phyloP scores from a whole-genome alignment of 92 coral and sea anemone species.

The Epizoanthus stellaris region DNA sequence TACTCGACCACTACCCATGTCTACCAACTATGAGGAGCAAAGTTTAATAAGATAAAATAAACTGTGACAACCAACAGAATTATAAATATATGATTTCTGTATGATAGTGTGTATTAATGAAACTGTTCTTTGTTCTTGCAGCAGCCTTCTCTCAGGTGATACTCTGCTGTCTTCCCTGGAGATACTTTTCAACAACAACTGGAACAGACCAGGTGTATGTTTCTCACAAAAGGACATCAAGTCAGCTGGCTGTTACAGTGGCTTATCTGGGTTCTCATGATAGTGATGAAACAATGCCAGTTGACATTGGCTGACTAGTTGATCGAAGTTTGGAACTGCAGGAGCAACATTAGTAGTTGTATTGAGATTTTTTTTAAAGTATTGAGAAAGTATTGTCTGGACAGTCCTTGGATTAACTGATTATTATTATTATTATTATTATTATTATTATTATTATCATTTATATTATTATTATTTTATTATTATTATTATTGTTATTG shows the following conservation, averaged over 20 bases:
- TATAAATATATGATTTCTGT: conserved; percentile 11
- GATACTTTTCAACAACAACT: conserved; percentile 30
- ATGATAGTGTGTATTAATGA: conserved; percentile 40
- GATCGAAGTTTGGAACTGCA: conserved; percentile 30
- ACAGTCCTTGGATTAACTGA: too few relatives aligned
- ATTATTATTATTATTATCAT: too few relatives aligned
- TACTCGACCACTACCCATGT: too few relatives aligned
- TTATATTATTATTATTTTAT: too few relatives aligned
- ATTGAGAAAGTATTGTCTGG: too few relatives aligned
- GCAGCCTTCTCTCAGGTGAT: conserved; percentile 32
- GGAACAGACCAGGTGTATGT: conserved; percentile 58
- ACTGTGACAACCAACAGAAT: too few relatives aligned
- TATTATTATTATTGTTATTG: too few relatives aligned
- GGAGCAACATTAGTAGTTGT: not conserved
- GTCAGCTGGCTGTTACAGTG: conserved; percentile 30
- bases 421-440: too few relatives aligned
- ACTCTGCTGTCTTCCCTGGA: conserved; percentile 39
- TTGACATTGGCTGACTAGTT: conserved; percentile 41
- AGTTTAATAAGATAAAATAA: too few relatives aligned
- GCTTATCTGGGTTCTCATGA: conserved; percentile 30
- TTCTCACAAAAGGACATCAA: conserved; percentile 50
- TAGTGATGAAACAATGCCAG: conserved; percentile 33
- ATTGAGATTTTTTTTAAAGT: too few relatives aligned
- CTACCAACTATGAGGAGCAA: too few relatives aligned
- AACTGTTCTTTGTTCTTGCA: conserved; percentile 57